These are phyloP conservation scores for Oplegnathus fasciatus DNA, from an alignment of 2,113 vertebrate species.

Conservation along the genomic window DNA sequence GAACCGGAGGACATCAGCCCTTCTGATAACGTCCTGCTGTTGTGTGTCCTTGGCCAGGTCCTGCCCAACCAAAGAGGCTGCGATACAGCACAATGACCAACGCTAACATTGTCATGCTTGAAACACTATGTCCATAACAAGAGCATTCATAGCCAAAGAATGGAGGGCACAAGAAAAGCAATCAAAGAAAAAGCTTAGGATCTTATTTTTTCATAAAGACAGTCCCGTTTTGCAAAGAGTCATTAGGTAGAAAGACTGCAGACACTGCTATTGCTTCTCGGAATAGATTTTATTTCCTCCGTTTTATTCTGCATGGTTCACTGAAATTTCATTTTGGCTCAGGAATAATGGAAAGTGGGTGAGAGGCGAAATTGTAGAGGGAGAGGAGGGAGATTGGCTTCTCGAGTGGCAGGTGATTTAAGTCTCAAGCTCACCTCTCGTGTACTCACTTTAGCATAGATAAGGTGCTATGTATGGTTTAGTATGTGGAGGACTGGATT, in stretches of 20 bases:
- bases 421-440: constrained; percentile 32
- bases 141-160: constrained; percentile 37
- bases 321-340: constrained; percentile 76
- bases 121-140: constrained; percentile 31
- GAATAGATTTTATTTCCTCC: constrained; percentile 65
- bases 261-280: constrained; percentile 33
- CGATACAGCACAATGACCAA: constrained; percentile 27
- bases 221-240: constrained; percentile 42
- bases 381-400: constrained; percentile 13
- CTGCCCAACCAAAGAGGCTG: constrained; percentile 38
- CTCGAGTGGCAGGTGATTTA: constrained; percentile 44
- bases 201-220: constrained; percentile 11
- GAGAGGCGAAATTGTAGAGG: constrained; percentile 23
- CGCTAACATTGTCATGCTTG: constrained; percentile 32
- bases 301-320: constrained; percentile 61
- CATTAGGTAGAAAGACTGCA: constrained; percentile 67
- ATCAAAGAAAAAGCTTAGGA: constrained; percentile 70
- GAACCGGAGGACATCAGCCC: constrained; percentile 71
- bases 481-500: neutral
- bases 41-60: constrained; percentile 69
- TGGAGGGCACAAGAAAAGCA: constrained; percentile 60
- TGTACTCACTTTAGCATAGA: constrained; percentile 1
- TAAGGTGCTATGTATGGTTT: neutral
- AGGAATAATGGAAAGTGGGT: constrained; percentile 57
- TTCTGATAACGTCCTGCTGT: constrained; percentile 69